Conservation (phyloP, 2,797 vertebrate species). For the Poliocrania exsul region DNA sequence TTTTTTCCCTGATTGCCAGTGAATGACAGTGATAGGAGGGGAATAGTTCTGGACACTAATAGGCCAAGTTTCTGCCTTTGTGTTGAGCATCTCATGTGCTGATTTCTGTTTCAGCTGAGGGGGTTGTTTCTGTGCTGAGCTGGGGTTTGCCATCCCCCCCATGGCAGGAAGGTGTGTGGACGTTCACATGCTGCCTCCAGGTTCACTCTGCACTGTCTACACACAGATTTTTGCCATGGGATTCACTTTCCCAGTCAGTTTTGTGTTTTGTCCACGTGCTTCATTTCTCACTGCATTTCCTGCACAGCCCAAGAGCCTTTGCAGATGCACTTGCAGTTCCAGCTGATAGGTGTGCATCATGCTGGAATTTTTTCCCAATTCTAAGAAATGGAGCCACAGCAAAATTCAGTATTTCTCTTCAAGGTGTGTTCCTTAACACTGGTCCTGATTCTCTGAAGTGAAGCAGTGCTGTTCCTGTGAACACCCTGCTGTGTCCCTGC, state of each 20-base stretch:
- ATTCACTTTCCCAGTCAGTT: neutral
- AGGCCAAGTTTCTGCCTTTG: neutral
- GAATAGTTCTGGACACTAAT: neutral
- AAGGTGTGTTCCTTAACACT: neutral
- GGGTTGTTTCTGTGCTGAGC: neutral
- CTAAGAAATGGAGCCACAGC: neutral
- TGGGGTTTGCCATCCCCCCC: neutral
- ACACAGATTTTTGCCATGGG: neutral
- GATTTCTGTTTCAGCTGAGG: neutral
- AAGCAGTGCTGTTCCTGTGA: neutral
- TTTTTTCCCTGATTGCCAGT: neutral
- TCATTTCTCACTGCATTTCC: neutral
- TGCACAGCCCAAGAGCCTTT: neutral
- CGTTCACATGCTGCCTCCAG: neutral
- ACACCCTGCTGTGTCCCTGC: too few species aligned
- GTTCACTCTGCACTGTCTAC: neutral
- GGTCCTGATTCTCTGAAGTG: neutral
- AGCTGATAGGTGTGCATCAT: neutral
- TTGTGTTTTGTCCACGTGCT: neutral
- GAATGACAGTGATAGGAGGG: neutral
- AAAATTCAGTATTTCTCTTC: conserved; percentile 8
- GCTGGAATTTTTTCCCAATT: neutral
- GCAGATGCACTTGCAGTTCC: neutral
- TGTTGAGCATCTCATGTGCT: neutral
- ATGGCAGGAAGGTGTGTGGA: neutral